Base-by-base conservation (phyloP, 2,797 vertebrate genomes). In the Setipinna tenuifilis region DNA sequence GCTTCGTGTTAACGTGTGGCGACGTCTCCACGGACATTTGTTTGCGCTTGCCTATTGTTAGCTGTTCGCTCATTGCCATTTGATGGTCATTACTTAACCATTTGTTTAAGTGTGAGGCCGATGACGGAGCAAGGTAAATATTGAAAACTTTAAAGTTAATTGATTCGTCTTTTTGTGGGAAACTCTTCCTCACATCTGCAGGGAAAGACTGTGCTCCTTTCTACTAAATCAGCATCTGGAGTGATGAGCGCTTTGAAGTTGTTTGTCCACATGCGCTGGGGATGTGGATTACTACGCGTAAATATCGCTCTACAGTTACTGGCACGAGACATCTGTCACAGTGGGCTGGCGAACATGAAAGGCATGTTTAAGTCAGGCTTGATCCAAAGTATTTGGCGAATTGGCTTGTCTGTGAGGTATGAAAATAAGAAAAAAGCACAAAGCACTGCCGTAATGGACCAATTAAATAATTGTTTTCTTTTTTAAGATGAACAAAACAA, bases 241-340 rank as follows among this genome's bases (percentile, higher is more conserved):
- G 85, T 88, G 86, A 87, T 86, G 54, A 28, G 83, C 50, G 83
- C 91, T 95, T 94, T 95, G 94, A 94, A 91, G 92, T 89, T 81
- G 85, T 86, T 82, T 88, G 87, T 90, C 89, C 92, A 93, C 92
- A 94, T 94, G 94, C 90, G 91, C 90, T 87, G 91, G 91, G 92
- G 92, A 93, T 94, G 94, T 92, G 92, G 91, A 93, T 93, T 93
- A 90, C 86, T 48, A 46, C 46, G 88, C 89, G 88, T 92, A 91
- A 93, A 92, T 89, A 88, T 92, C 83, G 89, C 88, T 89, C 85
- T 44, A 44, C 35, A 86, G 87, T 87, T 85, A 80, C 21, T 50
- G 86, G 88, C 88, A 78, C 35, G 81, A 90, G 89, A 94, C 93
- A 93, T 94, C 91, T 93, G 93, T 91, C 88, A 19, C 75, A 88